A percentile compares a stretch with the other conserved stretches of the same genome.
Conservation (phyloP, 1,140 invertebrate species). For the Calliphora vicina region DNA sequence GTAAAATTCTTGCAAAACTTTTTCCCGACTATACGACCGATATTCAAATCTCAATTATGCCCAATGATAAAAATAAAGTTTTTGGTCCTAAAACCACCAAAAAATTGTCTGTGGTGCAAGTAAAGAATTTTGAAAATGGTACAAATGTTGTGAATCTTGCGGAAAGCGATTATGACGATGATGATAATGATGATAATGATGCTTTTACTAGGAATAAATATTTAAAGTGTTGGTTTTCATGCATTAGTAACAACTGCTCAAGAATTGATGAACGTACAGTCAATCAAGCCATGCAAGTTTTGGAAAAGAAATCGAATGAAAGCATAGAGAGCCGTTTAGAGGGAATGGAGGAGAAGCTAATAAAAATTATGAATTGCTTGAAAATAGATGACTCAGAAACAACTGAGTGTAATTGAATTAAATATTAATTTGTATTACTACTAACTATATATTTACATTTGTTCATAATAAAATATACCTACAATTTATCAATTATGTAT, state of each 20-base stretch:
- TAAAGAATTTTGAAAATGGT: neutral
- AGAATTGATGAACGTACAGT: conserved; percentile 65
- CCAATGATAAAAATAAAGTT: conserved; percentile 67
- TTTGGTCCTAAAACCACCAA: conserved; percentile 41
- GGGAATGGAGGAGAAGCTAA: conserved; percentile 64
- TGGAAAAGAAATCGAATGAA: conserved; percentile 64
- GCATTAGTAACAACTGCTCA: conserved; percentile 47
- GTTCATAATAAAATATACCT: too few species aligned
- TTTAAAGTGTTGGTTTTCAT: conserved; percentile 50
- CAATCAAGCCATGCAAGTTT: conserved; percentile 66
- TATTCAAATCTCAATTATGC: conserved; percentile 70
- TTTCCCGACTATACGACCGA: conserved; percentile 71
- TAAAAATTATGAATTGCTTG: conserved; percentile 46
- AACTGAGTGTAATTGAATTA: too few species aligned
- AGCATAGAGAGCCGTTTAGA: conserved; percentile 45
- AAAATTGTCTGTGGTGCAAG: neutral
- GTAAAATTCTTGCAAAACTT: conserved; percentile 68
- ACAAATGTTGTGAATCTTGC: neutral
- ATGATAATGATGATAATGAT: neutral
- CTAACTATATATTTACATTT: too few species aligned
- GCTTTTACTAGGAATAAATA: conserved; percentile 43
- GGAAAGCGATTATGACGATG: neutral
- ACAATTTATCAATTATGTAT: too few species aligned
- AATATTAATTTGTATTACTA: too few species aligned
- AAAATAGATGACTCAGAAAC: conserved; percentile 35